Evolutionary conservation across 2,797 vertebrate species (phyloP), one percentile per base, ranked within the genome.

Genomic region (Lepilemur ruficaudatus): DNA sequence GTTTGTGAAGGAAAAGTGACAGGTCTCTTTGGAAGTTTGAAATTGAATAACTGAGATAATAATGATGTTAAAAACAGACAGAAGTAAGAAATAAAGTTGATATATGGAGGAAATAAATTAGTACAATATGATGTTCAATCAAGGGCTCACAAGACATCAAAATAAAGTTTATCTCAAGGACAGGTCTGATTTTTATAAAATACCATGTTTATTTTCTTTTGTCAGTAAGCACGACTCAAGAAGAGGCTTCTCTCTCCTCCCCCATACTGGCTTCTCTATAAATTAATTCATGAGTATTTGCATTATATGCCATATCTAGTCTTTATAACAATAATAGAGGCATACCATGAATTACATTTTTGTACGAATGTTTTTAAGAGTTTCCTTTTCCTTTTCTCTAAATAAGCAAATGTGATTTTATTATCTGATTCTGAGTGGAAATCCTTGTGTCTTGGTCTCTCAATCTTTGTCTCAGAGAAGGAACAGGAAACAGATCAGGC

Each of bases 21-120:
- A 63, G 7, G 28, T 91, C 28, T 89, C 61, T 61, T 57, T 63
- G 50, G 32, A 90, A 41, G 87, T 90, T 75, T 89, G 59, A 89
- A 95, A 75, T 55, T 52, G 32, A 95, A 69, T 35, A 43, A 30
- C 12, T 80, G 10, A 7, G 28, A 93, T 80, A 48, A 80, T 94
- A n/a, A 94, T 69, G 50, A 75, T 94, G 94, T 65, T 94, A 61
- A 89, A 89, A 91, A 85, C 10, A 75, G 30, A 57, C 20, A n/a
- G 89, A 92, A 76, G 35, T 85, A 25, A 89, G 69, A 84, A 48
- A n/a, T 63, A 89, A 90, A 84, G 46, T 82, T 91, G 46, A 91
- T 76, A 93, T 88, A 83, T 35, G 2, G 48, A 85, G 7, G 32
- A 89, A 85, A 70, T 91, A 55, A 80, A 72, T 88, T 94, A 94